Base-by-base conservation (phyloP, 2,113 vertebrate genomes). In the Tympanuchus pallidicinctus region DNA sequence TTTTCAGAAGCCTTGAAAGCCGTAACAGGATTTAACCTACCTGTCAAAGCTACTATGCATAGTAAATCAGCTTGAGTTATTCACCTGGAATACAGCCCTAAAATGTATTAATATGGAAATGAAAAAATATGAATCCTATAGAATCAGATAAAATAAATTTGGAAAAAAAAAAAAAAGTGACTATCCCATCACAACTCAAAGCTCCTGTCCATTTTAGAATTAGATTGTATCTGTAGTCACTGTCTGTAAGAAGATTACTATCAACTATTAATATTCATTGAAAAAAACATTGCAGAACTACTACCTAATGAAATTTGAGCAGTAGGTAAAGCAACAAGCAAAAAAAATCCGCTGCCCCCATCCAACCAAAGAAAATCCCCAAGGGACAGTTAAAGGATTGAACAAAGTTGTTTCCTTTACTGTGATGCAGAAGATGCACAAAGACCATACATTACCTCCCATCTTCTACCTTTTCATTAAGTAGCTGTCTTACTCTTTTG, bases 401-500 rank as follows among this genome's bases (percentile, higher is more conserved):
- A 80, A 89, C 79, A 70, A 70, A 66, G 64, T n/a, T 17, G 1
- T 61, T 81, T 88, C n/a, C 63, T 63, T 75, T 72, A 94, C 86
- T 94, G 91, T 95, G 66, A 96, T 92, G 91, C 21, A 94, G 89
- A 92, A 81, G 82, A 90, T 72, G 88, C 57, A 90, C 59, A 93
- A 61, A 94, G 65, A 83, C 87, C 83, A 93, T 80, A 92, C 89
- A 95, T 82, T 85, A 94, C 83, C 73, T 94, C 90, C 56, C 82
- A 74, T 92, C 71, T 86, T 90, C 82, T 91, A 91, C 94, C 90
- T 93, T 96, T 97, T 96, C 93, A 96, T 82, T 90, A 94, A 81
- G 84, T 87, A 82, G 84, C 94, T 93, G 70, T 75, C 76, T 92
- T 83, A 86, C 94, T 86, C 86, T 95, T 73, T 20, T 54, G 50